phyloP scores from a whole-genome alignment of 2,797 vertebrate species.

The Apogon hyalosoma region DNA sequence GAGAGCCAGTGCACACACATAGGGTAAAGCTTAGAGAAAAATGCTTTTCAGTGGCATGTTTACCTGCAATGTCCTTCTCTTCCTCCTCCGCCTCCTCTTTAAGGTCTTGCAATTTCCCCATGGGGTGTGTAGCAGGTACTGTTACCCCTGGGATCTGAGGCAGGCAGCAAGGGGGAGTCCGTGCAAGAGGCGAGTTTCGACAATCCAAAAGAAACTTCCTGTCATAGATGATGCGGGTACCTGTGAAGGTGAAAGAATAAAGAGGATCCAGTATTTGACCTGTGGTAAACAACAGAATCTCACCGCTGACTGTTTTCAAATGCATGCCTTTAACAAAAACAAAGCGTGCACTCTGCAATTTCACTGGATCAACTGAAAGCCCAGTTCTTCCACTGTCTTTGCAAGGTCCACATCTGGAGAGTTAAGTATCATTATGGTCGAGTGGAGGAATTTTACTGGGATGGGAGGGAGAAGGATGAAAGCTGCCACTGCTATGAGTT shows the following conservation, averaged over 20 bases:
- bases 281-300: slow-evolving; percentile 2
- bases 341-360: neutral
- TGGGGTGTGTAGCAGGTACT: slow-evolving; percentile 84
- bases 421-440: slow-evolving; percentile 4
- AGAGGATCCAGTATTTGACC: neutral
- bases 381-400: neutral
- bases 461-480: slow-evolving; percentile 14
- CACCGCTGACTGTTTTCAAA: neutral
- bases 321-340: neutral
- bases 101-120: slow-evolving; percentile 90
- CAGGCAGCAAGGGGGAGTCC: slow-evolving; percentile 90
- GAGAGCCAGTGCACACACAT: neutral
- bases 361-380: slow-evolving; percentile 1
- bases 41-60: slow-evolving; percentile 16
- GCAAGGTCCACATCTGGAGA: slow-evolving; percentile 9
- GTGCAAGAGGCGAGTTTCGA: slow-evolving; percentile 90
- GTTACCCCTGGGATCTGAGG: slow-evolving; percentile 94
- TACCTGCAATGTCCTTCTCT: slow-evolving; percentile 90
- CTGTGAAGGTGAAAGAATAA: slow-evolving; percentile 70
- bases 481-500: slow-evolving; percentile 57
- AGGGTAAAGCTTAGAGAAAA: neutral
- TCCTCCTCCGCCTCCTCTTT: slow-evolving; percentile 90
- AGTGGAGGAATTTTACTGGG: slow-evolving; percentile 6
- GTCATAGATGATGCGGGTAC: slow-evolving; percentile 94
- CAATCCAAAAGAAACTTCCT: slow-evolving; percentile 94